phyloP scores from a whole-genome alignment of 2,797 vertebrate genomes.

The Parauchenoglanis ngamensis region DNA sequence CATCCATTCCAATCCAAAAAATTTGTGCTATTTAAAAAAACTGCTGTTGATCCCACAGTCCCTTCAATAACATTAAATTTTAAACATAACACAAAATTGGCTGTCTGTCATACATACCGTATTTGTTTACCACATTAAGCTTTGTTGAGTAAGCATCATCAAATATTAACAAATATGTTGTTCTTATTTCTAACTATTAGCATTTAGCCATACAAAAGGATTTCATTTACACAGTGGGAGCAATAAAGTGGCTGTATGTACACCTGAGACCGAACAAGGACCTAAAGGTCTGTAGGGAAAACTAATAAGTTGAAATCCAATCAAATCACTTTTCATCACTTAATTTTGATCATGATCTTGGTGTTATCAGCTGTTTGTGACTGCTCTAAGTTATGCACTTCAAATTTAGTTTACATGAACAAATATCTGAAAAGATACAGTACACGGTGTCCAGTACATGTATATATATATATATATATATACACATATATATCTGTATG shows the following conservation, averaged over 20 bases:
- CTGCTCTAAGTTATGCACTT: background rate
- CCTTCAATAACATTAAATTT: background rate
- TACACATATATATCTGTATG: too few relatives aligned
- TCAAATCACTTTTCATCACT: background rate
- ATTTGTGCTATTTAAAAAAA: background rate
- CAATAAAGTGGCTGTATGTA: background rate
- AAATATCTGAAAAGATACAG: background rate
- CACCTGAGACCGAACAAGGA: background rate
- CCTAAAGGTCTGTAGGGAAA: background rate
- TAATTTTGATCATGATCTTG: background rate
- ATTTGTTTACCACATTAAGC: background rate
- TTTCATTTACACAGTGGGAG: slow-evolving; percentile 24
- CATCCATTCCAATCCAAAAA: background rate
- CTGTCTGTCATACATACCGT: background rate
- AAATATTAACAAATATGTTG: background rate
- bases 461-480: too few relatives aligned
- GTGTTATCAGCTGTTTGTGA: background rate
- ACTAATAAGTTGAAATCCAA: background rate
- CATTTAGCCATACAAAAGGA: slow-evolving; percentile 11
- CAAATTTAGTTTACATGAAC: background rate
- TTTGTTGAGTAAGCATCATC: background rate
- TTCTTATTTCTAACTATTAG: background rate
- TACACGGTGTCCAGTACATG: too few relatives aligned
- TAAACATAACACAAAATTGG: background rate
- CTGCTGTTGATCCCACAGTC: background rate